Base-by-base conservation (phyloP, 1,140 invertebrate species). In the Drosophila aff. region DNA sequence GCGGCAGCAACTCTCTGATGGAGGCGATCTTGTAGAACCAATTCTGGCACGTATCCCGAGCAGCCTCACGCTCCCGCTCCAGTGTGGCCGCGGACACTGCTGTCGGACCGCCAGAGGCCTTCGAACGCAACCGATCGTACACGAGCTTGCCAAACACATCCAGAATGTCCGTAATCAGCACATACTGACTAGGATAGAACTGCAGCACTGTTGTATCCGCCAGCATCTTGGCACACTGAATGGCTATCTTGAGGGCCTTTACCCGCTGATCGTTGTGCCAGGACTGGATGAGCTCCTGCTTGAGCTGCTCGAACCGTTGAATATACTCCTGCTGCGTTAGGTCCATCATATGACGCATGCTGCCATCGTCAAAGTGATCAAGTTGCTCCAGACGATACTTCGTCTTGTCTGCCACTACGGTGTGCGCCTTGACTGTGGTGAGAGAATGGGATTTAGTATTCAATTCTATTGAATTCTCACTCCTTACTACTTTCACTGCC, bases 11-110 rank as follows among this genome's bases (percentile, higher is more conserved):
- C 94, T 99, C 99, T 87, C 98, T 94, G 76, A 99, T 99, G 2
- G 98, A 99, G 2, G 98, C 97, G 92, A 99, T 98, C 95, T 99
- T 99, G 93, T 98, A 99, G 94, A 99, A 98, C 99, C 99, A 99
- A 94, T 99, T 99, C 68, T 97, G 95, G 93, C 98, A 99, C 10
- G 98, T 99, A 94, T 99, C 98, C 93, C 98, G 98, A 0, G 98
- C 98, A 68, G 95, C 94, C 92, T 98, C 98, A 11, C 97, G 96
- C 36, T 90, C 85, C 7, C 85, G 67, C 53, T 90, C 81, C 33
- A 84, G 26, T 1, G 59, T n/a, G 6, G 38, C 23, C 0, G 81
- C 81, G 3, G 86, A 85, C 2, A 65, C 95, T 65, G 68, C 94
- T 62, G 94, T 69, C 1, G 73, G 67, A 15, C 55, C 94, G 83